A percentile compares a stretch with the other conserved stretches of the same genome.
Conservation (phyloP, 2,113 vertebrate genomes). For the Sorex fumeus region DNA sequence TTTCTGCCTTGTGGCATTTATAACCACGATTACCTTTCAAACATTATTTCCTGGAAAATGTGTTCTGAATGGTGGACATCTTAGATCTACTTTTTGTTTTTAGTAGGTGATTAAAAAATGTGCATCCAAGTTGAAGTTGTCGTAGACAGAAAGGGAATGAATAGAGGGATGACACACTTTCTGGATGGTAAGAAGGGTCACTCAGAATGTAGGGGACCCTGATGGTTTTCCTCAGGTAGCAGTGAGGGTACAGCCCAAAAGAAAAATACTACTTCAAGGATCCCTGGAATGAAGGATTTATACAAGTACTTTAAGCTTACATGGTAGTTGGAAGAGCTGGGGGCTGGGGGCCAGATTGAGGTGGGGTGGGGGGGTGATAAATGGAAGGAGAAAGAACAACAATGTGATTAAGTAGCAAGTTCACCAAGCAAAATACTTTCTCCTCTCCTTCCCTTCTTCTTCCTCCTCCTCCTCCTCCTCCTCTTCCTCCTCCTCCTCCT, state of each 20-base stretch:
- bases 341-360: neutral
- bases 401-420: neutral
- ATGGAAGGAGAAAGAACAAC: neutral
- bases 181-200: neutral
- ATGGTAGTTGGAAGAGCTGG: neutral
- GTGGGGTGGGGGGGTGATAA: neutral
- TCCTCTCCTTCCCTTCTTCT: neutral
- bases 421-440: neutral
- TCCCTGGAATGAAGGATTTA: neutral
- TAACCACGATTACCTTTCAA: slow-evolving; percentile 23
- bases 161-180: neutral
- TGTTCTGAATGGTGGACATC: neutral
- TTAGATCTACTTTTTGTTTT: neutral
- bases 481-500: too few relatives aligned
- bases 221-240: neutral
- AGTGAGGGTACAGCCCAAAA: neutral
- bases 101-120: neutral
- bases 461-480: too few relatives aligned
- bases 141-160: neutral
- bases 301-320: neutral
- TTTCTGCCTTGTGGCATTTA: slow-evolving; percentile 26
- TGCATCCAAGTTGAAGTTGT: neutral
- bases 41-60: slow-evolving; percentile 17
- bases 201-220: neutral
- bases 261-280: neutral